These are phyloP conservation scores for Gallinago nigripennis DNA, from an alignment of 2,797 vertebrate genomes.

Conservation along the genomic window DNA sequence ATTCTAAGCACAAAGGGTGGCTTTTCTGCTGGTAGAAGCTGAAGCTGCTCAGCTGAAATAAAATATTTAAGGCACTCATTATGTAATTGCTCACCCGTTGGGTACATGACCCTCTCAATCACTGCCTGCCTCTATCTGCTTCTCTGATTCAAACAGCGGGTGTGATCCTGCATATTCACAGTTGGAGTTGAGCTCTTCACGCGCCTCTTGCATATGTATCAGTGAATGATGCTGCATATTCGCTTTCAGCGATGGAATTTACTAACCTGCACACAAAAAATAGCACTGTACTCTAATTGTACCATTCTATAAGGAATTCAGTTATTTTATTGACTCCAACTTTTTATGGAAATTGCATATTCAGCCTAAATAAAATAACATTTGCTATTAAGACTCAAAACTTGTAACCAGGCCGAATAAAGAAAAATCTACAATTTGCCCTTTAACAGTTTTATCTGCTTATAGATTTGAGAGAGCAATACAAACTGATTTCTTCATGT, in stretches of 20 bases:
- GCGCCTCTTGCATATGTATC: conserved; percentile 20
- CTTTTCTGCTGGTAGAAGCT: background rate
- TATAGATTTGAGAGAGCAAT: background rate
- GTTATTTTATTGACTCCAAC: background rate
- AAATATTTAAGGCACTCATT: conserved; percentile 2
- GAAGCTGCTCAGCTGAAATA: background rate
- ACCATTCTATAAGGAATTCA: background rate
- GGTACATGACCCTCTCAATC: conserved; percentile 24
- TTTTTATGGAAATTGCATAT: background rate
- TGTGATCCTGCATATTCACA: background rate
- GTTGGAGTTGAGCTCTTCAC: background rate
- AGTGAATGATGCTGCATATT: background rate
- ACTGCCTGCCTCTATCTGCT: background rate
- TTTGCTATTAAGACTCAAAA: background rate
- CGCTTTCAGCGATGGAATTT: background rate
- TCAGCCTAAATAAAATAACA: background rate
- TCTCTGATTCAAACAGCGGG: background rate
- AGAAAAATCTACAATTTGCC: background rate
- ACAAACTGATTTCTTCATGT: background rate
- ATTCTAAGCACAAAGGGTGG: background rate
- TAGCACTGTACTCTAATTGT: background rate
- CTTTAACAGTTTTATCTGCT: background rate
- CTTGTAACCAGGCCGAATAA: background rate
- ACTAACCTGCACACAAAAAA: background rate
- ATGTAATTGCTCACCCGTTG: conserved; percentile 11